Percentiles rank a stretch among this genome's conserved stretches.
Conservation (phyloP, 2,113 vertebrate species). For the Crotalus viridis region DNA sequence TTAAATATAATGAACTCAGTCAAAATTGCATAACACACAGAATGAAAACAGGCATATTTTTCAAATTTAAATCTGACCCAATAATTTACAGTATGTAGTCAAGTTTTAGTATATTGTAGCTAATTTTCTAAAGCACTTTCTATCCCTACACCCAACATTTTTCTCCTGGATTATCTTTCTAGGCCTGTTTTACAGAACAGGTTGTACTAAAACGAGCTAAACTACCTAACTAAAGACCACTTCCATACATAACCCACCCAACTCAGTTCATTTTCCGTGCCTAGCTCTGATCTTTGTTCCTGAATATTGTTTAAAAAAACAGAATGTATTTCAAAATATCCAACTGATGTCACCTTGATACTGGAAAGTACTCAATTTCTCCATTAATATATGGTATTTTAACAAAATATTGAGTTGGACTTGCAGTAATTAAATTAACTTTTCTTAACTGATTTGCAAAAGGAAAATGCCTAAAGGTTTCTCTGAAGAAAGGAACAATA, state of each 20-base stretch:
- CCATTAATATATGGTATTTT: not conserved
- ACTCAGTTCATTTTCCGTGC: not conserved
- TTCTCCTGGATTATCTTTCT: not conserved
- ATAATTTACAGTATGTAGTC: not conserved
- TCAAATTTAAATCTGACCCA: not conserved
- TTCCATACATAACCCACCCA: not conserved
- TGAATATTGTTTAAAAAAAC: not conserved
- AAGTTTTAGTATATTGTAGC: not conserved
- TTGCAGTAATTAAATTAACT: not conserved
- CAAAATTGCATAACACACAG: not conserved
- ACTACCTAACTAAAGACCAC: not conserved
- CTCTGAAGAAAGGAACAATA: not conserved
- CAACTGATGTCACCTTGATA: not conserved
- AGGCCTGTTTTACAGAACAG: not conserved
- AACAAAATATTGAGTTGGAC: not conserved
- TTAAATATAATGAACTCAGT: not conserved
- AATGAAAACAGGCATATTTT: not conserved
- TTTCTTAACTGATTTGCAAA: conserved; percentile 8
- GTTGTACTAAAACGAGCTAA: not conserved
- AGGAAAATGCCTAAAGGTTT: not conserved
- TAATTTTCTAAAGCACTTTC: not conserved
- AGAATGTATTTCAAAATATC: not conserved
- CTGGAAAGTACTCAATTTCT: not conserved
- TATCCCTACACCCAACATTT: not conserved
- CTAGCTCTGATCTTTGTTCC: not conserved